phyloP scores from a whole-genome alignment of 2,797 vertebrate genomes.

The Propithecus deckenii region DNA sequence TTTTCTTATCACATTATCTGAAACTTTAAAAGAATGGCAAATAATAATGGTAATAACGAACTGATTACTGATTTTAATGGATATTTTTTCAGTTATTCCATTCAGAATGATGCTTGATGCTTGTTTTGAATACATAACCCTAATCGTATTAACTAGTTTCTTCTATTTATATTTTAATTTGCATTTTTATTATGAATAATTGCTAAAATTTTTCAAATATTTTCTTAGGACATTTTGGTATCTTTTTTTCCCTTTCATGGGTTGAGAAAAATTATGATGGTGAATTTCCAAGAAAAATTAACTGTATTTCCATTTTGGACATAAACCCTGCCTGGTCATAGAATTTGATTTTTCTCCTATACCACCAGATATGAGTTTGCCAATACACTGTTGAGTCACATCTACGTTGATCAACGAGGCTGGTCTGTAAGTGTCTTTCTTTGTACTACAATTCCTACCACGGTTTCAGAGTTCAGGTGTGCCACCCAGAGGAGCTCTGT shows the following conservation, averaged over 20 bases:
- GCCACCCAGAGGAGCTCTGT: not conserved
- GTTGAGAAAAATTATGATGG: not conserved
- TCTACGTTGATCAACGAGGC: no score
- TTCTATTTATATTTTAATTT: not conserved
- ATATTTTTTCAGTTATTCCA: not conserved
- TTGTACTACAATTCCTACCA: not conserved
- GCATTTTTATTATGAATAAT: not conserved
- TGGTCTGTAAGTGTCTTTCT: not conserved
- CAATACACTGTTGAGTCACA: no score
- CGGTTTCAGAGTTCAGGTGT: not conserved
- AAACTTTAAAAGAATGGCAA: not conserved
- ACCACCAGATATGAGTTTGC: fast-evolving
- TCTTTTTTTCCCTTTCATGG: not conserved
- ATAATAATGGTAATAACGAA: no score
- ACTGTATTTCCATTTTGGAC: not conserved
- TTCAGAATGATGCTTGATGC: not conserved
- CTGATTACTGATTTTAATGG: not conserved
- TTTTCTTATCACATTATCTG: not conserved
- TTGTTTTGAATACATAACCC: not conserved
- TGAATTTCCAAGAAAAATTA: not conserved
- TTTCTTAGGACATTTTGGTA: not conserved
- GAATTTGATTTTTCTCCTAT: not conserved
- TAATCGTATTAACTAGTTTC: not conserved
- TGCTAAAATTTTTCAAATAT: not conserved
- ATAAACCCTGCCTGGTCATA: not conserved